phyloP scores from a whole-genome alignment of 1,140 invertebrate species.

The Cherax quadricarinatus region DNA sequence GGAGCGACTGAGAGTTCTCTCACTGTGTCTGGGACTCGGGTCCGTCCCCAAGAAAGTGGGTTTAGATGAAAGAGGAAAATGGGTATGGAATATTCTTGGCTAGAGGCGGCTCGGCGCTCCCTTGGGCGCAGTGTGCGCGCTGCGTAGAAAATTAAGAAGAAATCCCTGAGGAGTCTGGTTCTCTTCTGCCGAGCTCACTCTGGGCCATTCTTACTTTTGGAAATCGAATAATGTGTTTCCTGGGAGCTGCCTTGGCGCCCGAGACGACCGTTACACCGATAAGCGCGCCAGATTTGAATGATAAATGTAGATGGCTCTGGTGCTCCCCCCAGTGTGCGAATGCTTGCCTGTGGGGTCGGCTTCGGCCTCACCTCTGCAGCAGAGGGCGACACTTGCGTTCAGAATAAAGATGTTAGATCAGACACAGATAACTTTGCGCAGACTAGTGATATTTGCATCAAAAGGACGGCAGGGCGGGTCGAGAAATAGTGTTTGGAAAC shows the following conservation, averaged over 20 bases:
- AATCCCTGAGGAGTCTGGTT: constrained; percentile 57
- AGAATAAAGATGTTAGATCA: constrained; percentile 10
- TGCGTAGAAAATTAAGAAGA: constrained; percentile 73
- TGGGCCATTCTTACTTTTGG: constrained; percentile 65
- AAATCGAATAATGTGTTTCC: constrained; percentile 66
- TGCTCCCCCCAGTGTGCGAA: constrained; percentile 23
- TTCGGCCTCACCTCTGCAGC: constrained; percentile 5
- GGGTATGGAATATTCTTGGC: constrained; percentile 69
- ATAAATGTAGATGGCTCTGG: constrained; percentile 61
- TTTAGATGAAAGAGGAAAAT: constrained; percentile 70
- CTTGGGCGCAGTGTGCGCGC: constrained; percentile 71
- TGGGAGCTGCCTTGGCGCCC: constrained; percentile 46
- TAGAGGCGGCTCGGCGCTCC: constrained; percentile 56
- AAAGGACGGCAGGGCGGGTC: background rate
- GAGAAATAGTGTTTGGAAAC: background rate
- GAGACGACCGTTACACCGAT: constrained; percentile 61
- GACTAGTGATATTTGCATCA: constrained; percentile 23
- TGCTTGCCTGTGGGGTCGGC: constrained; percentile 10
- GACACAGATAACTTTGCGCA: constrained; percentile 7
- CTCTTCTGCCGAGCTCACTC: constrained; percentile 61
- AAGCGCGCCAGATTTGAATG: constrained; percentile 69
- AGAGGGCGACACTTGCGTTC: background rate
- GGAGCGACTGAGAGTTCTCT: background rate
- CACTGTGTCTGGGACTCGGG: background rate
- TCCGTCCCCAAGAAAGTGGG: constrained; percentile 29